Evolutionary conservation across 2,888 invertebrate genomes (phyloP).

Genomic region (Lissocephala sabroskyi): DNA sequence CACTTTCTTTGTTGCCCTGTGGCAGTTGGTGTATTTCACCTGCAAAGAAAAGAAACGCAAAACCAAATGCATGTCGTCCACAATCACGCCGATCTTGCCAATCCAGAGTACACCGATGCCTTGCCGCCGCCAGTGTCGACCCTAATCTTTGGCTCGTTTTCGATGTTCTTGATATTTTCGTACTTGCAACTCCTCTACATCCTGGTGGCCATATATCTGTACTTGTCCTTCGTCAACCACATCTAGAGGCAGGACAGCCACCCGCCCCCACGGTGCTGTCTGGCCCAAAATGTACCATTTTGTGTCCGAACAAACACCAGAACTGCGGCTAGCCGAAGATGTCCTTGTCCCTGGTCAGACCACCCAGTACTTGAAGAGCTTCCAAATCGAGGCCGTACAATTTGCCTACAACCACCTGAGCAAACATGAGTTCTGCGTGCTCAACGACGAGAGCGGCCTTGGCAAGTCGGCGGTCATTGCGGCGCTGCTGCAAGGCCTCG

Average conservation of each 20-base stretch:
- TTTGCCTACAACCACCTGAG: constrained; percentile 64
- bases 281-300: constrained; percentile 70
- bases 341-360: constrained; percentile 53
- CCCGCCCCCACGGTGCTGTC: no score
- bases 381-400: constrained; percentile 66
- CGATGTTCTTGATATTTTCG: constrained; percentile 71
- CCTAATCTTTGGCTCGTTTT: constrained; percentile 66
- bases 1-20: no score
- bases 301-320: constrained; percentile 55
- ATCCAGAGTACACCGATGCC: constrained; percentile 65
- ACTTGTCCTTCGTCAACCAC: constrained; percentile 50
- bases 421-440: constrained; percentile 62
- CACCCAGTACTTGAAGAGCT: constrained; percentile 66
- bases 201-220: constrained; percentile 67
- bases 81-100: constrained; percentile 31
- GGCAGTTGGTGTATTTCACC: no score
- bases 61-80: constrained; percentile 42
- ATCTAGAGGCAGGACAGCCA: no score
- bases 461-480: constrained; percentile 64
- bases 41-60: no score
- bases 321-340: constrained; percentile 48
- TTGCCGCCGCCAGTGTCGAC: constrained; percentile 55
- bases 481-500: constrained; percentile 56
- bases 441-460: constrained; percentile 70
- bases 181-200: constrained; percentile 69